These are phyloP conservation scores for Argyresthia goedartella DNA, from an alignment of 2,888 invertebrate species.

Conservation along the genomic window DNA sequence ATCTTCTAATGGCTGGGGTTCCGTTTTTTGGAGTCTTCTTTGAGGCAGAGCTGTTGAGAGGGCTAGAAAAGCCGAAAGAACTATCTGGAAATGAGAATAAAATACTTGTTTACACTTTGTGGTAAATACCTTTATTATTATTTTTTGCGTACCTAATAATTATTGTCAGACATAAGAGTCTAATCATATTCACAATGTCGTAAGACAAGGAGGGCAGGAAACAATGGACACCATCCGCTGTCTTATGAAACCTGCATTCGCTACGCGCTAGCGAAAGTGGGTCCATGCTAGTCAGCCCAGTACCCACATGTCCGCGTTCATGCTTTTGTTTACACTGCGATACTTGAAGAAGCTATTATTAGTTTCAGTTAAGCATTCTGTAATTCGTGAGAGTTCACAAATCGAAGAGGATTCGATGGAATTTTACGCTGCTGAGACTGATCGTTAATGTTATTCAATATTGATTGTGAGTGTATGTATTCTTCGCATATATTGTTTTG, in stretches of 20 bases:
- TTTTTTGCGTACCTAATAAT: not conserved
- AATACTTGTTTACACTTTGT: not conserved
- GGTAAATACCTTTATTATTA: not conserved
- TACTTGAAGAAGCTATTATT: not conserved
- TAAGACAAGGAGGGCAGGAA: constrained; percentile 59
- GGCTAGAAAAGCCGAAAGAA: constrained; percentile 41
- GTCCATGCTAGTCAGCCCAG: too few relatives aligned
- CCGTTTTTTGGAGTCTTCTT: constrained; percentile 43
- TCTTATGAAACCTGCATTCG: constrained; percentile 52
- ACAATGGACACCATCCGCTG: constrained; percentile 44
- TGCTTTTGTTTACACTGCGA: not conserved
- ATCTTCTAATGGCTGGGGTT: constrained; percentile 25
- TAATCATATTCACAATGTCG: constrained; percentile 63
- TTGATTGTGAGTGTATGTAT: too few relatives aligned
- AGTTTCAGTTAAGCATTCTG: too few relatives aligned
- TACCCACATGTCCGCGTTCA: not conserved
- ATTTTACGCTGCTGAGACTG: too few relatives aligned
- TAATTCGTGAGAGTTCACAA: too few relatives aligned
- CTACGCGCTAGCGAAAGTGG: constrained; percentile 64
- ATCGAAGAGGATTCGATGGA: too few relatives aligned
- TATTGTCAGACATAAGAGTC: constrained; percentile 47
- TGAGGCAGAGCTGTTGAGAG: constrained; percentile 56
- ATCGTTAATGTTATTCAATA: too few relatives aligned
- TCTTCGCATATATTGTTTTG: too few relatives aligned
- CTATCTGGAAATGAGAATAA: constrained; percentile 38